Evolutionary conservation across 2,888 invertebrate species (phyloP), one percentile per base, ranked within the genome.

Genomic region (Parapristionchus giblindavisi): DNA sequence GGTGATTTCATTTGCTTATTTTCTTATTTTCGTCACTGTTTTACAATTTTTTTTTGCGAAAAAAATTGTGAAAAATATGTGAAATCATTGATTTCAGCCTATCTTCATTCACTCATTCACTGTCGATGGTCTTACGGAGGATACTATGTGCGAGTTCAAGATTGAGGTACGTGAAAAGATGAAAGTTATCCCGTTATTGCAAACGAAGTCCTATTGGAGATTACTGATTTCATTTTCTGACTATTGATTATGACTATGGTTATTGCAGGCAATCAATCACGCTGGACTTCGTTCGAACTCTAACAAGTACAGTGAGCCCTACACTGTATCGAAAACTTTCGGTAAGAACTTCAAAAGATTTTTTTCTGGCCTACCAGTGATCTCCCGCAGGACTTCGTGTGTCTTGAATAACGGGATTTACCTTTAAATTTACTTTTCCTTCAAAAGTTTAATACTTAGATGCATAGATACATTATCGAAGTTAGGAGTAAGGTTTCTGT

Each of bases 211-310:
- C 48, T 43, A 43, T 43, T 43, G 8, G 3, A 32, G 32, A 56
- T 11, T 27, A 8, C 27, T 27, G 14, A 56, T 56, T 27, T 27
- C 27, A 27, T 8, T 4, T 8, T 11, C 11, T 56, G 6, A 14
- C 32, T 27, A 8, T 56, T 17, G 8, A 27, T 56, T 27, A 27
- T 14, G 43, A 2, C 6, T 8, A 40, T 3, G 43, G 21, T 32
- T 6, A 21, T 14, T 65, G 1, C 65, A 65, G 61, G 87, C 85
- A n/a, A 79, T 77, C 43, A 87, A 86, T 77, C 81, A 85, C 75
- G 87, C 85, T 24, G 87, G 86, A n/a, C 79, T 87, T 38, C 78
- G 80, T 6, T 87, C 87, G 5, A 80, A 79, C 58, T 82, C 82
- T 8, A 84, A 84, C 73, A 75, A 83, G 52, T 77, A 75, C 63